A percentile compares a stretch with the other conserved stretches of the same genome.
Evolutionary conservation across 2,888 invertebrate species (phyloP).

Genomic region (Scaeva pyrastri): DNA sequence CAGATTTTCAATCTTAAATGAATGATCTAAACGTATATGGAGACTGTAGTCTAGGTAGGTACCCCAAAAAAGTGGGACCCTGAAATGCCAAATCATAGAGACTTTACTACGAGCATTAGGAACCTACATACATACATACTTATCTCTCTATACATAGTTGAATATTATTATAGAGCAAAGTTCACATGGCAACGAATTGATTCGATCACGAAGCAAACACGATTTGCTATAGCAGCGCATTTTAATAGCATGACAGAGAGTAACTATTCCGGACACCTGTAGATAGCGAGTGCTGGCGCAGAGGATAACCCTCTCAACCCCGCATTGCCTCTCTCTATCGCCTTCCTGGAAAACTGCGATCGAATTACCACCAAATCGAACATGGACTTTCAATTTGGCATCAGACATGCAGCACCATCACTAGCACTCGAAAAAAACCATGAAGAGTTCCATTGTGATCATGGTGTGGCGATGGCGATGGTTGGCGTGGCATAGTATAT

Average conservation of each 20-base stretch:
- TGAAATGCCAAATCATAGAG: conserved; percentile 18
- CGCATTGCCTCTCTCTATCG: no score
- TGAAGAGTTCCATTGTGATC: conserved; percentile 56
- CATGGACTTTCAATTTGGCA: conserved; percentile 72
- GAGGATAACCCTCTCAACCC: neutral
- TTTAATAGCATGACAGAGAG: conserved; percentile 42
- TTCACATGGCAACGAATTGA: conserved; percentile 62
- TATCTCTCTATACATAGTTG: neutral
- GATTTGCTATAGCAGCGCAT: conserved; percentile 51
- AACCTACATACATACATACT: no score
- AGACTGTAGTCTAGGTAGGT: neutral
- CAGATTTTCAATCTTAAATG: neutral
- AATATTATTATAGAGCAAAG: conserved; percentile 29
- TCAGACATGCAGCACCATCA: conserved; percentile 27
- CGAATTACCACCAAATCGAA: conserved; percentile 43
- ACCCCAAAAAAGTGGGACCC: conserved; percentile 7
- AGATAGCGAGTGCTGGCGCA: conserved; percentile 41
- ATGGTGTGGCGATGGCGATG: neutral
- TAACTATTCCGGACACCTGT: conserved; percentile 70
- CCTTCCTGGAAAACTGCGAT: conserved; percentile 46
- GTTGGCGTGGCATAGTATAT: neutral
- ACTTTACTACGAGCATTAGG: no score
- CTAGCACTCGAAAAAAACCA: neutral
- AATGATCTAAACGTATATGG: neutral
- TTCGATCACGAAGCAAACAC: conserved; percentile 70